Conservation (phyloP, 2,888 invertebrate genomes). For the Stegophylla sp. region DNA sequence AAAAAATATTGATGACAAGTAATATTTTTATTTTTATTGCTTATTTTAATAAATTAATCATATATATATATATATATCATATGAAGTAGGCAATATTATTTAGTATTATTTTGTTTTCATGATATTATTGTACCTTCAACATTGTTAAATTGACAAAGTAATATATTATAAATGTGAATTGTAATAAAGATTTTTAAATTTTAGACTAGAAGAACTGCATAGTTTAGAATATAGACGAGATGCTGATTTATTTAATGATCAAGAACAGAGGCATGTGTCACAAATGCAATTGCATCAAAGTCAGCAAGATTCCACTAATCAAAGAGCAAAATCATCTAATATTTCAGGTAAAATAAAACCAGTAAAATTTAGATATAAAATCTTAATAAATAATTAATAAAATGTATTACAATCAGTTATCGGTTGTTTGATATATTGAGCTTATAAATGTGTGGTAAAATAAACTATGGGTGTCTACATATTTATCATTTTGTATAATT, state of each 20-base stretch:
- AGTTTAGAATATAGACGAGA: slow-evolving; percentile 44
- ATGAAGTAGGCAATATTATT: too few species aligned
- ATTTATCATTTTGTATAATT: background rate
- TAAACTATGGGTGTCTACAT: too few species aligned
- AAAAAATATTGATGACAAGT: slow-evolving; percentile 43
- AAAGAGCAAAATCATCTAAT: background rate
- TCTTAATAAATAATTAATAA: background rate
- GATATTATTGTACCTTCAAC: too few species aligned
- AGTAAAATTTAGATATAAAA: too few species aligned
- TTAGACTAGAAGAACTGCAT: slow-evolving; percentile 48
- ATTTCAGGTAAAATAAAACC: slow-evolving; percentile 7
- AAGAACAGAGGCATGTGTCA: slow-evolving; percentile 52
- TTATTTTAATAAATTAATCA: too few species aligned
- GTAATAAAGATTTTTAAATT: background rate
- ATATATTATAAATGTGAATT: too few species aligned
- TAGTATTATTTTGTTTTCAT: too few species aligned
- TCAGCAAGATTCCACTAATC: background rate
- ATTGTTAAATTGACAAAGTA: too few species aligned
- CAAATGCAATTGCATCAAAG: slow-evolving; percentile 46
- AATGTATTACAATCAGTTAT: background rate
- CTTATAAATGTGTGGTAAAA: too few species aligned
- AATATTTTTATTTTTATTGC: background rate
- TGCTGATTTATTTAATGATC: slow-evolving; percentile 41
- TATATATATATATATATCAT: too few species aligned
- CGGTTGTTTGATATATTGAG: too few species aligned